phyloP scores from a whole-genome alignment of 2,888 invertebrate species.

The Metellina segmentata region DNA sequence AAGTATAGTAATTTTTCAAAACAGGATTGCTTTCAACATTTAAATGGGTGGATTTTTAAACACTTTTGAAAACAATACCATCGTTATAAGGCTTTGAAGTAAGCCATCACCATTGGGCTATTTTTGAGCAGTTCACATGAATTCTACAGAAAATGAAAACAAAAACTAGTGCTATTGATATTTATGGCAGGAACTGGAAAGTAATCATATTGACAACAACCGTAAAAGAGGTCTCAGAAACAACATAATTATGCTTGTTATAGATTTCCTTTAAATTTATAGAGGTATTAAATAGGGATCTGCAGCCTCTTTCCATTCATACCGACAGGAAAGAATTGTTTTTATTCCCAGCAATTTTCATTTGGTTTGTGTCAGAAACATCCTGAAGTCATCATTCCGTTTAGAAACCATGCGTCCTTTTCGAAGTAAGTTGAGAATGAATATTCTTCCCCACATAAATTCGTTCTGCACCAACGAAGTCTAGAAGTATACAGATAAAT shows the following conservation, averaged over 20 bases:
- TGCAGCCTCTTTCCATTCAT: neutral
- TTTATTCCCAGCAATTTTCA: neutral
- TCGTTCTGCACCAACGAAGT: neutral
- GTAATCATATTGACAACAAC: neutral
- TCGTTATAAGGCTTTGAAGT: neutral
- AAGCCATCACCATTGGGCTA: neutral
- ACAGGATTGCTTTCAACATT: too few relatives aligned
- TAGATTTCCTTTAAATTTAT: neutral
- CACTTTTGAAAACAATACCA: neutral
- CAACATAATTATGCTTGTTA: neutral
- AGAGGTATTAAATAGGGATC: neutral
- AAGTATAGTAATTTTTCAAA: too few relatives aligned
- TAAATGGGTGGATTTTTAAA: too few relatives aligned
- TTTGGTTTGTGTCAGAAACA: neutral
- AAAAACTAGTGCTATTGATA: neutral
- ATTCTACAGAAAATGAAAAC: neutral
- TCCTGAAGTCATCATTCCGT: neutral
- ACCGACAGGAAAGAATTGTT: neutral
- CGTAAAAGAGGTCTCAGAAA: neutral
- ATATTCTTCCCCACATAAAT: too few relatives aligned
- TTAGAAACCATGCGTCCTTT: neutral
- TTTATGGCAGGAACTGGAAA: neutral
- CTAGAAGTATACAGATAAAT: neutral
- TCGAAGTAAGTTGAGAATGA: too few relatives aligned
- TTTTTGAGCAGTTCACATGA: neutral